Evolutionary conservation across 1,140 invertebrate species (phyloP), one percentile per base, ranked within the genome.

Genomic region (Macrocentrus cingulum): DNA sequence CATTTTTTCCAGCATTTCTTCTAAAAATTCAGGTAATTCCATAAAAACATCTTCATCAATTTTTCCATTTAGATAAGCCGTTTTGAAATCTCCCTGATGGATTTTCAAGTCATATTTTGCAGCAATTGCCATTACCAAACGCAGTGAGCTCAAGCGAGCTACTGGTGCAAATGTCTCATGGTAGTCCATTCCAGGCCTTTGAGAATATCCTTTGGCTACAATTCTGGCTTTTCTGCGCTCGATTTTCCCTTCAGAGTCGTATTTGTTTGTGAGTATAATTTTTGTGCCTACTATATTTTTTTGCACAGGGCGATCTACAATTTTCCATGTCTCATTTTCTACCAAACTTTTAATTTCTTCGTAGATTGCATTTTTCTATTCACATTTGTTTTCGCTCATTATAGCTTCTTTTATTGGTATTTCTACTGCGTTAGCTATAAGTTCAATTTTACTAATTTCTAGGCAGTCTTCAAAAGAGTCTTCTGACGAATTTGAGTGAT

Each of bases 211-310:
- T 46, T 62, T 67, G 4, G 60, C 66, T 9, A 64, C 64, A 0
- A 64, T n/a, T 16, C 66, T 41, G 0, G 65, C 66, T 44, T 68
- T 65, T 48, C 62, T 37, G 0, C 58, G 19, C 37, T 59, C 51
- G 1, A 63, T 23, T 15, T 39, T 48, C 11, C 53, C 55, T 20
- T 65, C 54, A 48, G 54, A 15, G 16, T 61, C 44, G 16, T 34
- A 39, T 44, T 77, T 75, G 13, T 68, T 65, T 59, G 62, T 70
- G n/a, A 69, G 69, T 8, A 80, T 70, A 61, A 69, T 74, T 59
- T 66, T 61, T 51, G 63, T 57, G 11, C 66, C 67, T 9, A 72
- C 54, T 56, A 73, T 64, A 70, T 36, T 58, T 54, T 11, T 4
- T 4, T 59, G 25, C 41, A 45, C 39, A 15, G 68, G 74, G 46